phyloP scores from a whole-genome alignment of 2,888 invertebrate species.

The Mimumesa dahlbomi region DNA sequence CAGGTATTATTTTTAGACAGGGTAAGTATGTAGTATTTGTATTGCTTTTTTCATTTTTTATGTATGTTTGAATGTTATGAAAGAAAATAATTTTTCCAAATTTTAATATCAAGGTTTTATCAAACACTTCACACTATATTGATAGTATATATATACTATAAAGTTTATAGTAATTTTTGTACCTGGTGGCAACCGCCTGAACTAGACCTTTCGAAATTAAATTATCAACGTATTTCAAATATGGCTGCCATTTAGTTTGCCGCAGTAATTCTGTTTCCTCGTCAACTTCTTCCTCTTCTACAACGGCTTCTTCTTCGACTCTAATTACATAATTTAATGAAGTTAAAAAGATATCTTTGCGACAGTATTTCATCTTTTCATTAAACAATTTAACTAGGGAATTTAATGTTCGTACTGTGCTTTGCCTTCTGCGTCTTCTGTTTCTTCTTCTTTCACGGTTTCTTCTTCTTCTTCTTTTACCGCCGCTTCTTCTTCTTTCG shows the following conservation, averaged over 20 bases:
- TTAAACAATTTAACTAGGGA: too few species aligned
- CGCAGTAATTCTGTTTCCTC: slow-evolving; percentile 80
- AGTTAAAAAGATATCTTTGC: too few species aligned
- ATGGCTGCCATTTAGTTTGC: slow-evolving; percentile 82
- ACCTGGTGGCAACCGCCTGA: slow-evolving; percentile 81
- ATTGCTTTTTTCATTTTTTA: too few species aligned
- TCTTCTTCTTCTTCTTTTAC: slow-evolving; percentile 3
- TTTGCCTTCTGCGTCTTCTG: slow-evolving; percentile 67
- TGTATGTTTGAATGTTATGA: too few species aligned
- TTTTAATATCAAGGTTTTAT: not conserved
- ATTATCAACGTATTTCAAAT: slow-evolving; percentile 85
- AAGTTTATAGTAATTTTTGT: not conserved
- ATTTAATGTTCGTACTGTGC: too few species aligned
- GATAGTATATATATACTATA: not conserved
- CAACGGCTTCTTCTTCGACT: slow-evolving; percentile 28
- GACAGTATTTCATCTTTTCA: too few species aligned
- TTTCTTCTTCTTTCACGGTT: slow-evolving; percentile 43
- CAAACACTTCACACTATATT: too few species aligned
- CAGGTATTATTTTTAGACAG: too few species aligned
- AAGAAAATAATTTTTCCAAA: too few species aligned
- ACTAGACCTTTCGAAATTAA: slow-evolving; percentile 83
- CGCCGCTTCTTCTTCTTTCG: not conserved
- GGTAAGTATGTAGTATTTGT: too few species aligned
- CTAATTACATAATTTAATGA: too few species aligned
- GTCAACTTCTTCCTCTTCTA: slow-evolving; percentile 49